Percentiles rank a stretch among this genome's conserved stretches.
These are phyloP conservation scores for Hafferia zeledoni DNA, from an alignment of 2,797 vertebrate species.

Conservation along the genomic window DNA sequence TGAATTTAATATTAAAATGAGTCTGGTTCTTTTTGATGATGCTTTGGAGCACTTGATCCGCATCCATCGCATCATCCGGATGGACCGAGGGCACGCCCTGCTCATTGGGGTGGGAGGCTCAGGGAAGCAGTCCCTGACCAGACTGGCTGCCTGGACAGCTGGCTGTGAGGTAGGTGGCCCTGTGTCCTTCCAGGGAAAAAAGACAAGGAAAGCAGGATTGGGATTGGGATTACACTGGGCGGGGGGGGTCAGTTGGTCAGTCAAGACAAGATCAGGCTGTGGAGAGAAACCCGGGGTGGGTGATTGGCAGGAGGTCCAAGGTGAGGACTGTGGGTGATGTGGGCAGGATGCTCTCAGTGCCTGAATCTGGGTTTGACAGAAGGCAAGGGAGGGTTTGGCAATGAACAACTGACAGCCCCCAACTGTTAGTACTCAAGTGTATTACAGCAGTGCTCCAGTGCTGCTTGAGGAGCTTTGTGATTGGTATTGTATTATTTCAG, in stretches of 20 bases:
- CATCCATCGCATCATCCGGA: constrained; percentile 89
- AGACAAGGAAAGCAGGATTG: not conserved
- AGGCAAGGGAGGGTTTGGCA: not conserved
- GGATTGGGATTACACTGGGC: not conserved
- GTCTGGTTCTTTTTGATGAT: constrained; percentile 93
- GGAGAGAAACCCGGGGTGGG: not conserved
- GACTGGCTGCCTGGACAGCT: constrained; percentile 89
- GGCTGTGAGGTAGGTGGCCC: constrained; percentile 85
- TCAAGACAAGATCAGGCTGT: not conserved
- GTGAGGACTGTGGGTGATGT: not conserved
- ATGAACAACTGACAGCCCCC: not conserved
- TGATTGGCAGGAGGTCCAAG: not conserved
- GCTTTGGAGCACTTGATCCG: constrained; percentile 93
- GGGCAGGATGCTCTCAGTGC: not conserved
- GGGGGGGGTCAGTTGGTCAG: not conserved
- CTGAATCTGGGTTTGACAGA: not conserved
- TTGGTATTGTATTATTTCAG: not conserved
- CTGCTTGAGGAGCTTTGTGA: not conserved
- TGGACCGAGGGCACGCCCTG: constrained; percentile 90
- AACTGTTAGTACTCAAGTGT: not conserved
- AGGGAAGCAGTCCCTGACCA: constrained; percentile 92
- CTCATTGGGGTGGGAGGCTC: constrained; percentile 93
- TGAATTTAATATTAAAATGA: constrained; percentile 86
- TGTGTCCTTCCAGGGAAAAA: not conserved
- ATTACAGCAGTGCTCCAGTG: not conserved